Base-by-base conservation (phyloP, 1,140 invertebrate genomes). In the Sycophaga agraensis region DNA sequence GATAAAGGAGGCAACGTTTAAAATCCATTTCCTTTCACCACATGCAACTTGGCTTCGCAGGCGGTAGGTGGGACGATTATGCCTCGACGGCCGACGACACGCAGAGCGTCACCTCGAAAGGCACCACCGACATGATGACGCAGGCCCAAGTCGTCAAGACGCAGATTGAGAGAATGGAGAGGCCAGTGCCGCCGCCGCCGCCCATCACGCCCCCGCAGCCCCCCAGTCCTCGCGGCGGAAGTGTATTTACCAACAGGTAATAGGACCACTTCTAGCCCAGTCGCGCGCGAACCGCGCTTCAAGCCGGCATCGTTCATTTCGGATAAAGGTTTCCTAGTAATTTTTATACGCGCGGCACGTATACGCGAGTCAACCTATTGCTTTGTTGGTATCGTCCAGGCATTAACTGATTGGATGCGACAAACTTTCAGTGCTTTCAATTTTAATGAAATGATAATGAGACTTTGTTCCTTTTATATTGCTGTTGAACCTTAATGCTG, bases 171-270 rank as follows among this genome's bases (percentile, higher is more conserved):
- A 74, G 82, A 59, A 82, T 84, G 81, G 79, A 80, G 64, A 73
- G 77, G 5, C 86, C 87, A 6, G 77, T 83, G 19, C 87, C 88
- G 5, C 87, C 91, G 0, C 90, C 91, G 4, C 90, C 90, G 0
- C 88, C 88, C 0, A 83, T 84, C 7, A 82, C 88, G 1, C 87
- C 86, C 0, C 87, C 87, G 1, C 85, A 86, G 11, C 84, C 86
- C 0, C 83, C 84, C 0, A 81, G 79, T 72, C 78, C 79, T 0
- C 67, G 78, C 58, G 74, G 75, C 26, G 76, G 76, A 76, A 65
- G 86, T 82, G 24, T 85, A 77, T 60, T 83, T 73, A 84, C 42
- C 73, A 85, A 65, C 76, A 78, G 76, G 76, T 81, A 75, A 61
- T 31, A 9, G n/a, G n/a, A n/a, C n/a, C n/a, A n/a, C n/a, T 31